phyloP scores from a whole-genome alignment of 2,888 invertebrate species.

The Drosophila suboccidentalis region DNA sequence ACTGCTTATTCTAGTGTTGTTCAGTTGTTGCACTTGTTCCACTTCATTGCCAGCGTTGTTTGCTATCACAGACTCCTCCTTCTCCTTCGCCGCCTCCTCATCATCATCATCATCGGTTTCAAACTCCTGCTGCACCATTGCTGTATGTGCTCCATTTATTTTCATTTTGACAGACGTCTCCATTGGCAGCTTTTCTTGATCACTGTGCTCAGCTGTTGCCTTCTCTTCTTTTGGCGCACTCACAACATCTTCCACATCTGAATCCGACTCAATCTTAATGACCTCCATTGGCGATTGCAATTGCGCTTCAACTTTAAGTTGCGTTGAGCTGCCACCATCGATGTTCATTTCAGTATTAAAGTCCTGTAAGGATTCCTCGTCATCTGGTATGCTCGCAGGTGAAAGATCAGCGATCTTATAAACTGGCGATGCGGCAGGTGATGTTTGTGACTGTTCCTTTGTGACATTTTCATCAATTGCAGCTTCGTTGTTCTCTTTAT shows the following conservation, averaged over 20 bases:
- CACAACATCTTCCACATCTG: constrained; percentile 26
- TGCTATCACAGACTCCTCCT: constrained; percentile 56
- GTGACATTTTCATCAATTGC: constrained; percentile 21
- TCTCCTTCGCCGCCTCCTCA: constrained; percentile 8
- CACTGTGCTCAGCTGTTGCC: constrained; percentile 1
- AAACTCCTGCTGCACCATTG: constrained; percentile 4
- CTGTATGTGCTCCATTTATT: constrained; percentile 44
- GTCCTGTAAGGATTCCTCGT: constrained; percentile 38
- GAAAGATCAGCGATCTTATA: constrained; percentile 44
- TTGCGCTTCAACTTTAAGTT: constrained; percentile 14
- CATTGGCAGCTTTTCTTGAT: constrained; percentile 18
- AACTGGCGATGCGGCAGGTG: constrained; percentile 21
- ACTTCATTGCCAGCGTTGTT: constrained; percentile 36
- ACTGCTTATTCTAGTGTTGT: constrained; percentile 38
- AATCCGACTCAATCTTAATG: constrained; percentile 57
- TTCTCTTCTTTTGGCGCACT: constrained; percentile 1
- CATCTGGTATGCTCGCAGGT: constrained; percentile 41
- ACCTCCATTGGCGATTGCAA: constrained; percentile 15
- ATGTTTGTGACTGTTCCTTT: not conserved
- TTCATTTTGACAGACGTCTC: constrained; percentile 31
- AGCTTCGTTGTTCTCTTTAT: not conserved
- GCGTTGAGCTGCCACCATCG: constrained; percentile 8
- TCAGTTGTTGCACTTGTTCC: constrained; percentile 10
- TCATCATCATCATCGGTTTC: constrained; percentile 9
- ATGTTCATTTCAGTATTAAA: constrained; percentile 21